These are phyloP conservation scores for Digitonthophagus gazella DNA, from an alignment of 2,888 invertebrate genomes.

Conservation along the genomic window DNA sequence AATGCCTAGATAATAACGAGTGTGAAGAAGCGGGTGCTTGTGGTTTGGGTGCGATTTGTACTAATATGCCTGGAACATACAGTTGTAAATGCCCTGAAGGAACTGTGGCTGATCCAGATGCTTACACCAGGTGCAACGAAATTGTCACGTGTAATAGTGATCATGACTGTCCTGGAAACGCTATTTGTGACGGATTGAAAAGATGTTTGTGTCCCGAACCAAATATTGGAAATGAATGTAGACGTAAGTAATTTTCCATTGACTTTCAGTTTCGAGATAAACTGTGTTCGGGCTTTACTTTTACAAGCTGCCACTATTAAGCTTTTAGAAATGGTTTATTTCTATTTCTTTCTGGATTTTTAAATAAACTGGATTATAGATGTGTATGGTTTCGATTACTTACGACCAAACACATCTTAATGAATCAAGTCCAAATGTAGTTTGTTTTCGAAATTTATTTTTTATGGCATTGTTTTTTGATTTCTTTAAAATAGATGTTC, in stretches of 20 bases:
- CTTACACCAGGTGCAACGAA: slow-evolving; percentile 76
- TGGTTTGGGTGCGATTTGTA: slow-evolving; percentile 76
- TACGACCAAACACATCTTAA: too few relatives aligned
- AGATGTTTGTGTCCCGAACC: slow-evolving; percentile 88
- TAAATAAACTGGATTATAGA: too few relatives aligned
- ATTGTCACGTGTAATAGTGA: slow-evolving; percentile 74
- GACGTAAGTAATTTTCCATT: slow-evolving; percentile 64
- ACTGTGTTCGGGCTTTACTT: too few relatives aligned
- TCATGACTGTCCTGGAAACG: slow-evolving; percentile 85
- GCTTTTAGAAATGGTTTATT: too few relatives aligned
- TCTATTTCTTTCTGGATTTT: too few relatives aligned
- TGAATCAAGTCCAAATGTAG: too few relatives aligned
- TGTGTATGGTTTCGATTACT: too few relatives aligned
- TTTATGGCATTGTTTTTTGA: too few relatives aligned
- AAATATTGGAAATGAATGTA: slow-evolving; percentile 86
- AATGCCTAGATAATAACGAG: slow-evolving; percentile 82
- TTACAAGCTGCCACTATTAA: too few relatives aligned
- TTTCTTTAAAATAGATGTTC: too few relatives aligned
- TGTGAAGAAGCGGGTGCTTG: slow-evolving; percentile 71
- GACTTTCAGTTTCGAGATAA: too few relatives aligned
- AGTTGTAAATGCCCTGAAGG: slow-evolving; percentile 79
- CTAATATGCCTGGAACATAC: slow-evolving; percentile 75
- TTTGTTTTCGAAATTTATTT: too few relatives aligned
- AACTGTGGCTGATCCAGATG: slow-evolving; percentile 80
- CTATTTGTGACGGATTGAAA: slow-evolving; percentile 74